phyloP scores from a whole-genome alignment of 2,113 vertebrate genomes.

The Psilopogon haemacephalus region DNA sequence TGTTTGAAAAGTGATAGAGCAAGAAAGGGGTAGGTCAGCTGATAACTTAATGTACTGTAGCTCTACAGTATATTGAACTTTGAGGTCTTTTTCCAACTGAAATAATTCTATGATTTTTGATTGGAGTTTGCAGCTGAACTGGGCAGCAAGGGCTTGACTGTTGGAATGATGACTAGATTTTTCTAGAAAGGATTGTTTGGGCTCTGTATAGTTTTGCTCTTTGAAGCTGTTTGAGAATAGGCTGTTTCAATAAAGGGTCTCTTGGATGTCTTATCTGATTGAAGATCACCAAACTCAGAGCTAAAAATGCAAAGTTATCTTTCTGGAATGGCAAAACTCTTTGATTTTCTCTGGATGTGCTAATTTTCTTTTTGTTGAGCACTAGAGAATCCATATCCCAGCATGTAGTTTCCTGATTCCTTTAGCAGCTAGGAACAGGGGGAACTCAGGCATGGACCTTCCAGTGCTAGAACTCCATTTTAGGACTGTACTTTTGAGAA shows the following conservation, averaged over 20 bases:
- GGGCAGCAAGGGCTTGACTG: not conserved
- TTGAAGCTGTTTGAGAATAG: not conserved
- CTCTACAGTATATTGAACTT: not conserved
- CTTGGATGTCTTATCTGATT: not conserved
- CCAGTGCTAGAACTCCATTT: not conserved
- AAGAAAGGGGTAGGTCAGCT: not conserved
- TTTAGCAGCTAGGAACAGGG: not conserved
- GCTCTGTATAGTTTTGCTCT: not conserved
- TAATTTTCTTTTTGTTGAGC: not conserved
- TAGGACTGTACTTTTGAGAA: not conserved
- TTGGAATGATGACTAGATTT: not conserved
- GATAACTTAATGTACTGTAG: not conserved
- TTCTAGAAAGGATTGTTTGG: not conserved
- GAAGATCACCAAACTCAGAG: not conserved
- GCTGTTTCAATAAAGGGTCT: not conserved
- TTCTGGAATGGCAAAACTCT: not conserved
- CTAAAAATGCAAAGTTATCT: not conserved
- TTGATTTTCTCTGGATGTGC: not conserved
- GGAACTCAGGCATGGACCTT: not conserved
- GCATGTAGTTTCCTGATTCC: not conserved
- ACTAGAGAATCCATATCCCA: not conserved
- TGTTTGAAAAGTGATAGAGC: not conserved
- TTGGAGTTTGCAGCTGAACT: not conserved
- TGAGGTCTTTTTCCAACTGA: too few species aligned
- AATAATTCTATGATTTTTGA: too few species aligned